phyloP scores from a whole-genome alignment of 2,113 vertebrate genomes.

The Nibea albiflora region DNA sequence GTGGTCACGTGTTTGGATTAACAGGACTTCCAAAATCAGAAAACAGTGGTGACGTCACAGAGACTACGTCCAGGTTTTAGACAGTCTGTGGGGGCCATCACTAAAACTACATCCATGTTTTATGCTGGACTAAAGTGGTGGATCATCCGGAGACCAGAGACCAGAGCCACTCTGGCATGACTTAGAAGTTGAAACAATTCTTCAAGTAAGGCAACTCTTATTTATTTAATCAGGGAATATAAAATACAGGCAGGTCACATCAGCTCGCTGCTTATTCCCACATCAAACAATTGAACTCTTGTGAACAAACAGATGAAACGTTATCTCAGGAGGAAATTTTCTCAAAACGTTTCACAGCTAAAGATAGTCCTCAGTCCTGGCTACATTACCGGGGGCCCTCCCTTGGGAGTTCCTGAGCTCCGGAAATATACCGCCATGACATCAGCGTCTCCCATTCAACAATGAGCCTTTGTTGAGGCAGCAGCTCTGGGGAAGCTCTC shows the following conservation, averaged over 20 bases:
- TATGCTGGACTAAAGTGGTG: too few species aligned
- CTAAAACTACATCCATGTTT: too few species aligned
- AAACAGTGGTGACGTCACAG: too few species aligned
- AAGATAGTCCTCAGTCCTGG: slow-evolving; percentile 16
- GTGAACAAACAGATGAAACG: slow-evolving; percentile 10
- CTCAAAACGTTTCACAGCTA: slow-evolving; percentile 22
- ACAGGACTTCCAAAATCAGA: too few species aligned
- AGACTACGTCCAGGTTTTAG: too few species aligned
- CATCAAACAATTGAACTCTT: neutral
- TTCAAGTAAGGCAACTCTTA: neutral
- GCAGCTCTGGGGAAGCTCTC: slow-evolving; percentile 65
- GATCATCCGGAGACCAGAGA: too few species aligned
- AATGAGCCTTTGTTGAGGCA: slow-evolving; percentile 64
- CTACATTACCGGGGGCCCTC: slow-evolving; percentile 42
- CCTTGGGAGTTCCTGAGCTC: slow-evolving; percentile 35
- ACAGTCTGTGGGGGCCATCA: too few species aligned
- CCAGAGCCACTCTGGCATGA: too few species aligned
- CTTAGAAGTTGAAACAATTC: too few species aligned
- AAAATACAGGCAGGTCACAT: neutral
- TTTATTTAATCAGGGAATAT: neutral
- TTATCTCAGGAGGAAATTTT: slow-evolving; percentile 13
- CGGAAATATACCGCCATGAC: slow-evolving; percentile 64
- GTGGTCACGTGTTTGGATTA: too few species aligned
- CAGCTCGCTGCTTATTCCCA: neutral
- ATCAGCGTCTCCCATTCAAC: slow-evolving; percentile 62